Evolutionary conservation across 2,888 invertebrate species (phyloP).

Genomic region (Girardia tigrina): DNA sequence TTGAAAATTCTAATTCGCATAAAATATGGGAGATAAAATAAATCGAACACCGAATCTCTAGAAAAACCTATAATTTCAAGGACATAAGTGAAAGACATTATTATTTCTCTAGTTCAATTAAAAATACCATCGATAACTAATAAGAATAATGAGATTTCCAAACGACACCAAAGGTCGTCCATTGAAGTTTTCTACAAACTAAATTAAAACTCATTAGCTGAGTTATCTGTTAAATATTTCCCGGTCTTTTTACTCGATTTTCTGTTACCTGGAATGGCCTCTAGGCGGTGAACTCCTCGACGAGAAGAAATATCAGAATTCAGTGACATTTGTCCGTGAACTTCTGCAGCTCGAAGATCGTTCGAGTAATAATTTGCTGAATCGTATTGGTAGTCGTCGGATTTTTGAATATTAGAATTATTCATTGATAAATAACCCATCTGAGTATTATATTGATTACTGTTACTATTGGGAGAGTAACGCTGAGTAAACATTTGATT

Average conservation of each 20-base stretch:
- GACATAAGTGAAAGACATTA: neutral
- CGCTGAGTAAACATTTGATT: slow-evolving; percentile 27
- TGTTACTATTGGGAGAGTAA: neutral
- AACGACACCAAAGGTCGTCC: no score
- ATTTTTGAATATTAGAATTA: neutral
- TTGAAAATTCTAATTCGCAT: no score
- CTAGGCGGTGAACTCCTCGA: neutral
- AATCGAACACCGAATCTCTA: no score
- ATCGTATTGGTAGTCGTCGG: neutral
- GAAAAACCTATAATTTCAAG: no score
- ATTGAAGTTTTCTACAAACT: no score
- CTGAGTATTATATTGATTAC: neutral
- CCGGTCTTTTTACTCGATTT: neutral
- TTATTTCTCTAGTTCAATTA: neutral
- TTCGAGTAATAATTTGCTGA: neutral
- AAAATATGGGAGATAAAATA: no score
- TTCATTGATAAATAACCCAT: neutral
- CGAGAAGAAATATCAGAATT: neutral
- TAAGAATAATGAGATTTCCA: neutral
- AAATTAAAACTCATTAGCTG: neutral
- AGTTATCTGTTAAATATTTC: neutral
- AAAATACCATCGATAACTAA: neutral
- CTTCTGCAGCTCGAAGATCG: slow-evolving; percentile 44
- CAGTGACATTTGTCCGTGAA: slow-evolving; percentile 43
- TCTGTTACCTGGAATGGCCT: neutral